Conservation (phyloP, 2,113 vertebrate genomes). For the Poecilia latipinna region DNA sequence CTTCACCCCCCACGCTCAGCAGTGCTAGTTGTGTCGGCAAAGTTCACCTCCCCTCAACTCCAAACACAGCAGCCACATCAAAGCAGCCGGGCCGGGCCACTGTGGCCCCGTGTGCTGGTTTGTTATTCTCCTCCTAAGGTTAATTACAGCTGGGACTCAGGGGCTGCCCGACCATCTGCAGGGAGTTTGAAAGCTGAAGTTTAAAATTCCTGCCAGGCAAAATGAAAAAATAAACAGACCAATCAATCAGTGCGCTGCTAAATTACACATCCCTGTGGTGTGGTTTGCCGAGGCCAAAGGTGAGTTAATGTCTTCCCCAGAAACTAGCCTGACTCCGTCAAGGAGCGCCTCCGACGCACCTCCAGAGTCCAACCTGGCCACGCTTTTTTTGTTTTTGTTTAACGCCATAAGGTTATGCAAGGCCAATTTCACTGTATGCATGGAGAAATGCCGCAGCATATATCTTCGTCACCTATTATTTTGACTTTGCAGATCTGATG, state of each 20-base stretch:
- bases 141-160: conserved; percentile 73
- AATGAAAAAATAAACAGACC: conserved; percentile 69
- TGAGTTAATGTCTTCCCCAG: conserved; percentile 65
- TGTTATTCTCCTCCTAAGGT: conserved; percentile 75
- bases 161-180: conserved; percentile 68
- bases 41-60: conserved; percentile 49
- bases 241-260: conserved; percentile 65
- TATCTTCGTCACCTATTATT: neutral
- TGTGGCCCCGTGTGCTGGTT: conserved; percentile 54
- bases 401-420: conserved; percentile 32
- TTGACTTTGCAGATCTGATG: conserved; percentile 3
- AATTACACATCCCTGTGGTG: conserved; percentile 46
- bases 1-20: conserved; percentile 9
- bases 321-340: conserved; percentile 51
- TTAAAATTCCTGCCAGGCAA: conserved; percentile 63
- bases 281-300: conserved; percentile 65
- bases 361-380: conserved; percentile 40
- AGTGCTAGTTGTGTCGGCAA: conserved; percentile 46
- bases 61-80: conserved; percentile 72
- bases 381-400: neutral
- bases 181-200: conserved; percentile 67
- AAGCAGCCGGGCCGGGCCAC: conserved; percentile 50
- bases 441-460: conserved; percentile 10
- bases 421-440: neutral
- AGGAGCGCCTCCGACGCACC: conserved; percentile 41